Evolutionary conservation across 2,888 invertebrate genomes (phyloP).

Genomic region (Eilema depressum): DNA sequence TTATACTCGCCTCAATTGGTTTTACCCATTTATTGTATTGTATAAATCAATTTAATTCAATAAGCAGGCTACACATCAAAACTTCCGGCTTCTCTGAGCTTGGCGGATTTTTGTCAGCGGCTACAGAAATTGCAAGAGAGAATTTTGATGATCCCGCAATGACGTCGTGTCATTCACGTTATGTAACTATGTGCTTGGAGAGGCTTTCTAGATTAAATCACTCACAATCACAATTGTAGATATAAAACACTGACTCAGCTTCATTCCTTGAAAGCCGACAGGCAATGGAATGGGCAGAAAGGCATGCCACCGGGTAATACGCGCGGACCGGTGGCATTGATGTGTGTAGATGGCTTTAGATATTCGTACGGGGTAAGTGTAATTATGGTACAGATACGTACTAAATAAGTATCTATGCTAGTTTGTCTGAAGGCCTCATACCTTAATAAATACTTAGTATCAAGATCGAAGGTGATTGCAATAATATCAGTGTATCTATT

Average conservation of each 20-base stretch:
- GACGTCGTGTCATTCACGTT: background rate
- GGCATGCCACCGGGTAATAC: background rate
- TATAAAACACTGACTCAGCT: background rate
- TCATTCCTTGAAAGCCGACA: too few relatives aligned
- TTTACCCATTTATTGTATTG: conserved; percentile 4
- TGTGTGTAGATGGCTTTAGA: background rate
- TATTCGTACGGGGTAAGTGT: background rate
- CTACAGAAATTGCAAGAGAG: background rate
- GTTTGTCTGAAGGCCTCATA: conserved; percentile 5
- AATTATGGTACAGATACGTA: background rate
- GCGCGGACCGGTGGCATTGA: background rate
- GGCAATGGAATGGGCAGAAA: background rate
- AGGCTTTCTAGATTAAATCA: too few relatives aligned
- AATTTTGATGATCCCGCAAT: background rate
- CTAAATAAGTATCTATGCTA: conserved; percentile 4
- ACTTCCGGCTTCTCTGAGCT: background rate
- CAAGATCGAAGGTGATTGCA: background rate
- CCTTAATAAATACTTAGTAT: background rate
- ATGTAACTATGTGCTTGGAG: background rate
- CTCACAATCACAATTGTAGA: background rate
- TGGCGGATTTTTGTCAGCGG: background rate
- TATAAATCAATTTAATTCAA: background rate
- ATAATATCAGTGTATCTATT: conserved; percentile 2
- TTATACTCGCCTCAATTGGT: conserved; percentile 8
- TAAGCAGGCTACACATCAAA: background rate